phyloP scores from a whole-genome alignment of 2,888 invertebrate species.

The Anoplius nigerrimus region DNA sequence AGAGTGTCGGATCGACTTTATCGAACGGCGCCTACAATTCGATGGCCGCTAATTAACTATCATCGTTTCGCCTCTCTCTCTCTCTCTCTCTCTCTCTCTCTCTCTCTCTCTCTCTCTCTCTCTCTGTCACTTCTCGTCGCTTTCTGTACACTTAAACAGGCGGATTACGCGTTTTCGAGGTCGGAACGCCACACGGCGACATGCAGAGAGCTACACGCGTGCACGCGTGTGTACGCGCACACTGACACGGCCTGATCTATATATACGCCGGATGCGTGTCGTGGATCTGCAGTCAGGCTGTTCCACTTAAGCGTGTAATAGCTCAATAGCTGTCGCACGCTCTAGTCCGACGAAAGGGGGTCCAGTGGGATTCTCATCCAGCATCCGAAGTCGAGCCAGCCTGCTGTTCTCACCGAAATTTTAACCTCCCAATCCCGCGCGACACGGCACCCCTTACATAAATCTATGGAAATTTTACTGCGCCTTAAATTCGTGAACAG shows the following conservation, averaged over 20 bases:
- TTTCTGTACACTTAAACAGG: neutral
- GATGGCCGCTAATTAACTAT: too few relatives aligned
- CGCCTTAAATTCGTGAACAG: too few relatives aligned
- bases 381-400: too few relatives aligned
- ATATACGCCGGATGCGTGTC: slow-evolving; percentile 51
- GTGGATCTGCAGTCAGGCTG: slow-evolving; percentile 57
- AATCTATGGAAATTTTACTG: too few relatives aligned
- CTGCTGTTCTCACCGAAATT: too few relatives aligned
- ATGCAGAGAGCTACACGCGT: neutral
- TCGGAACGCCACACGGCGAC: slow-evolving; percentile 34
- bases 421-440: too few relatives aligned
- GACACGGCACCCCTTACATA: too few relatives aligned
- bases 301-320: slow-evolving; percentile 72
- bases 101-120: neutral
- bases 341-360: slow-evolving; percentile 45
- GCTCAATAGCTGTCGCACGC: slow-evolving; percentile 66
- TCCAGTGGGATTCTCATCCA: slow-evolving; percentile 11
- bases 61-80: neutral
- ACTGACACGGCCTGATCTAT: slow-evolving; percentile 42
- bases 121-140: neutral
- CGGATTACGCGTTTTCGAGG: slow-evolving; percentile 57
- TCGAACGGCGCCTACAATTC: too few relatives aligned
- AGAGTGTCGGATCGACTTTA: too few relatives aligned
- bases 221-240: neutral
- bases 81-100: neutral